Conservation (phyloP, 2,113 vertebrate genomes). For the Antechinus flavipes region DNA sequence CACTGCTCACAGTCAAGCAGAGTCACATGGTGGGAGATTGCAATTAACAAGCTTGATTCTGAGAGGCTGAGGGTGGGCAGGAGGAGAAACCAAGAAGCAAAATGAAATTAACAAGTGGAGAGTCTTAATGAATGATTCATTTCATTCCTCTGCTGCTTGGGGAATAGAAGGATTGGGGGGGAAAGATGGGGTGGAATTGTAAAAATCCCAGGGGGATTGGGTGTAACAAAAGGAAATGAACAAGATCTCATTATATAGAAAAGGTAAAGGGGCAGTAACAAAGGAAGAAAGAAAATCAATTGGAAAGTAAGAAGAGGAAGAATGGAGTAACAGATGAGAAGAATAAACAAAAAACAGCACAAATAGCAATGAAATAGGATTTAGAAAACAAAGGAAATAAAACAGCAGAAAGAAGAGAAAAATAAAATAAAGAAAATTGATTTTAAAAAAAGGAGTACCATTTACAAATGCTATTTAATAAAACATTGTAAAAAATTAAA, state of each 20-base stretch:
- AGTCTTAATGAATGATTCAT: slow-evolving; percentile 29
- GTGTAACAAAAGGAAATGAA: background rate
- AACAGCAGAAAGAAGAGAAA: background rate
- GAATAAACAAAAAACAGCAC: background rate
- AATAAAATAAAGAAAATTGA: background rate
- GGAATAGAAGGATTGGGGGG: background rate
- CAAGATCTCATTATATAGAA: background rate
- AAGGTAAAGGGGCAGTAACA: background rate
- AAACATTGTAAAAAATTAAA: background rate
- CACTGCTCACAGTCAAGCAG: slow-evolving; percentile 23
- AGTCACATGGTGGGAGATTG: background rate
- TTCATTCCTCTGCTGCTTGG: slow-evolving; percentile 11
- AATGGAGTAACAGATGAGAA: background rate
- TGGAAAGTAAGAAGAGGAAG: background rate
- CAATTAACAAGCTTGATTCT: slow-evolving; percentile 40
- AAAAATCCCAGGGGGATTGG: background rate
- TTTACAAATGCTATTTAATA: background rate
- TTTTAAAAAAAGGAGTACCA: background rate
- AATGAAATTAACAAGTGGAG: slow-evolving; percentile 41
- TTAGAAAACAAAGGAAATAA: background rate
- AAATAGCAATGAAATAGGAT: background rate
- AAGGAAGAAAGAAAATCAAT: slow-evolving; percentile 14
- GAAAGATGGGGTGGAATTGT: background rate
- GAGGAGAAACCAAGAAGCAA: background rate
- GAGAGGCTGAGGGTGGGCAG: slow-evolving; percentile 13